Conservation (phyloP, 1,140 invertebrate genomes). For the Hermatobates lingyangjiaoensis region DNA sequence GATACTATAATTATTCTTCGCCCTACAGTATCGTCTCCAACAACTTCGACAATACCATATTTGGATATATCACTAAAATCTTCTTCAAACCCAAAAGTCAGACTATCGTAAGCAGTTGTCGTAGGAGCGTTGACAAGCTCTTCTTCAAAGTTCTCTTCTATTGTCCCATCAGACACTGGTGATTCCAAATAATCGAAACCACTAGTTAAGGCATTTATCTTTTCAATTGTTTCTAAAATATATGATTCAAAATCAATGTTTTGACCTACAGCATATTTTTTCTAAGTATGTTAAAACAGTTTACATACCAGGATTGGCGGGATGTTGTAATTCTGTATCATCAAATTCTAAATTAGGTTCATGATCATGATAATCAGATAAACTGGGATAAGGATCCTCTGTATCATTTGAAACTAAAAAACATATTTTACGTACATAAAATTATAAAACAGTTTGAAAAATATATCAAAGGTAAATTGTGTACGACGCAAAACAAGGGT, state of each 20-base stretch:
- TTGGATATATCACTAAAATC: constrained; percentile 57
- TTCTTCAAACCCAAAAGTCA: constrained; percentile 30
- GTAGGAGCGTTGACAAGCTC: constrained; percentile 50
- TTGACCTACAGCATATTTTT: not conserved
- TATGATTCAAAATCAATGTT: constrained; percentile 9
- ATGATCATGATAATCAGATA: constrained; percentile 81
- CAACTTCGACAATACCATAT: constrained; percentile 73
- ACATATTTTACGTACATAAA: not conserved
- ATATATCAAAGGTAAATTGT: not conserved
- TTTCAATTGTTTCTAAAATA: constrained; percentile 32
- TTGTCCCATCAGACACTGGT: constrained; percentile 66
- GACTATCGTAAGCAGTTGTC: constrained; percentile 26
- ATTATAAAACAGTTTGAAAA: not conserved
- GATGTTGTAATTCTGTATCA: constrained; percentile 67
- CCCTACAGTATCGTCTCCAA: constrained; percentile 76
- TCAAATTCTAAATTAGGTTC: constrained; percentile 91
- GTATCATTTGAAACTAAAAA: constrained; percentile 11
- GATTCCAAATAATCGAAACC: constrained; percentile 44
- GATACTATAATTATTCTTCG: constrained; percentile 89
- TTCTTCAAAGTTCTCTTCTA: constrained; percentile 86
- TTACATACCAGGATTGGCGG: constrained; percentile 26
- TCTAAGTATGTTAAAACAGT: constrained; percentile 14
- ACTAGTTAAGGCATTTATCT: constrained; percentile 26
- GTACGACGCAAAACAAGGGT: no score
- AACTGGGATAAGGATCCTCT: constrained; percentile 69